Percentiles rank a stretch among this genome's conserved stretches.
phyloP scores from a whole-genome alignment of 2,888 invertebrate species.

The Lathronympha strigana region DNA sequence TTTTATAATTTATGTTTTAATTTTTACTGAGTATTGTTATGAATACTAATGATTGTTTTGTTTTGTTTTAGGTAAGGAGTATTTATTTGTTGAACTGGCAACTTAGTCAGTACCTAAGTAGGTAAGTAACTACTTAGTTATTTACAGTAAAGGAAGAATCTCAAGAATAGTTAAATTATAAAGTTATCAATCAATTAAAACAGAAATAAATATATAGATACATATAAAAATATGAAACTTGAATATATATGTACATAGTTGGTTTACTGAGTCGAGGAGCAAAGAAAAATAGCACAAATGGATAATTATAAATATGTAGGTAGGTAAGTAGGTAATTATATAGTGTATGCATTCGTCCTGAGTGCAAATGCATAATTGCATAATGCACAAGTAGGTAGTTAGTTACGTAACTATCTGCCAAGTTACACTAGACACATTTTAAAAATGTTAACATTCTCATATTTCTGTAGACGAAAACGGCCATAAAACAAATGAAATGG shows the following conservation, averaged over 20 bases:
- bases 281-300: no score
- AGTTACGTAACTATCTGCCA: background rate
- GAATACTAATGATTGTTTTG: slow-evolving; percentile 50
- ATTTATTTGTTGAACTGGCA: slow-evolving; percentile 12
- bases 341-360: no score
- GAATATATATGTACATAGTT: background rate
- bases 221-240: background rate
- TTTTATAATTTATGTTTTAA: slow-evolving; percentile 33
- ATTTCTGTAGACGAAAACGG: slow-evolving; percentile 26
- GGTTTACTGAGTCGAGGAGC: no score
- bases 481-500: slow-evolving; percentile 34
- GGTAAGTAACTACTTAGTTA: background rate
- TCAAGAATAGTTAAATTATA: no score
- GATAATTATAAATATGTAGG: no score
- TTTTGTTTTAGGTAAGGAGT: slow-evolving; percentile 72
- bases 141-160: background rate
- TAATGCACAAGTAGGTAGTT: background rate
- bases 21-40: slow-evolving; percentile 23
- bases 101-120: background rate
- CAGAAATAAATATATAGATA: background rate
- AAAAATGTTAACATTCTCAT: background rate
- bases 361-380: background rate
- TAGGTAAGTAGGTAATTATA: no score
- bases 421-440: slow-evolving; percentile 4
- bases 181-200: no score